Conservation (phyloP, 2,113 vertebrate species). For the Oncorhynchus clarkii region DNA sequence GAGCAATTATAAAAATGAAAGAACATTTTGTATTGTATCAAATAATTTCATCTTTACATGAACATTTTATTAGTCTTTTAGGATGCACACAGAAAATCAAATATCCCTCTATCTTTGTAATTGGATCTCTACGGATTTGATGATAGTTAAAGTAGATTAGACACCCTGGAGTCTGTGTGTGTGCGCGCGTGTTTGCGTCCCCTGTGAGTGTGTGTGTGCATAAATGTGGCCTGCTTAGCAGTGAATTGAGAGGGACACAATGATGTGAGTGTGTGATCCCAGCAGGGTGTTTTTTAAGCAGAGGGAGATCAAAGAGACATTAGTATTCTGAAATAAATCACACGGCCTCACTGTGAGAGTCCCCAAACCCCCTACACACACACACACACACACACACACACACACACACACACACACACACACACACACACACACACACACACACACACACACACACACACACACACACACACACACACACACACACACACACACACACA, state of each 20-base stretch:
- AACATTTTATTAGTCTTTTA: slow-evolving; percentile 75
- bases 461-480: background rate
- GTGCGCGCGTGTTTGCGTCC: background rate
- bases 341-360: slow-evolving; percentile 60
- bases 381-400: slow-evolving; percentile 32
- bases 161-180: slow-evolving; percentile 35
- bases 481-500: background rate
- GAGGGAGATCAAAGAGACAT: slow-evolving; percentile 72
- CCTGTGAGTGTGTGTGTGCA: background rate
- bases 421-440: background rate
- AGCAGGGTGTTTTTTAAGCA: slow-evolving; percentile 47
- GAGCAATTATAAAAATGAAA: slow-evolving; percentile 69
- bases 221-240: background rate
- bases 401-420: slow-evolving; percentile 12
- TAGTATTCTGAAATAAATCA: slow-evolving; percentile 76
- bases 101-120: slow-evolving; percentile 73
- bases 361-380: slow-evolving; percentile 62
- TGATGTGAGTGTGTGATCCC: background rate
- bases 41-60: slow-evolving; percentile 71
- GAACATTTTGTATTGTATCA: slow-evolving; percentile 68
- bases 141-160: slow-evolving; percentile 72
- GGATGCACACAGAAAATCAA: slow-evolving; percentile 69
- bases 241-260: background rate
- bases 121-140: slow-evolving; percentile 72
- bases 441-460: background rate